A percentile compares a stretch with the other conserved stretches of the same genome.
phyloP scores from a whole-genome alignment of 2,888 invertebrate species.

The Hirtodrosophila trivittata region DNA sequence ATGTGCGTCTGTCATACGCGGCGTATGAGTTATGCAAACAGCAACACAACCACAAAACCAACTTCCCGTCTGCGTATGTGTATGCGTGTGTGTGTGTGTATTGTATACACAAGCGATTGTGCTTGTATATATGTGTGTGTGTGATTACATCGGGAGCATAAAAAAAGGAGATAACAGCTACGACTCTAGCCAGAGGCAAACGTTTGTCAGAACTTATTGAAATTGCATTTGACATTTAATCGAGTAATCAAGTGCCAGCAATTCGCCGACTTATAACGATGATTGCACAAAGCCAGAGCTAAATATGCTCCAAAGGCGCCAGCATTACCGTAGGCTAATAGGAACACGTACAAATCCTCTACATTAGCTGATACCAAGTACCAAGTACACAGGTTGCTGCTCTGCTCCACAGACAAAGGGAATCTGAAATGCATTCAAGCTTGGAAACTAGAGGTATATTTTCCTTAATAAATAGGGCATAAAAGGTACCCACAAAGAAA shows the following conservation, averaged over 20 bases:
- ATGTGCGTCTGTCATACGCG: conserved; percentile 46
- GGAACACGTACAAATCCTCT: too few species aligned
- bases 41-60: conserved; percentile 11
- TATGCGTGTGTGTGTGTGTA: conserved; percentile 5
- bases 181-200: too few species aligned
- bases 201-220: conserved; percentile 47
- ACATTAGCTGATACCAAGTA: too few species aligned
- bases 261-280: conserved; percentile 36
- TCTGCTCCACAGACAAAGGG: too few species aligned
- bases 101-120: too few species aligned
- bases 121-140: conserved; percentile 10
- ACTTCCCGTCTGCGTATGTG: conserved; percentile 10
- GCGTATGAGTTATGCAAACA: conserved; percentile 60
- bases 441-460: too few species aligned
- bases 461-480: too few species aligned
- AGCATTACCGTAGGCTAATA: too few species aligned
- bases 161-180: background rate
- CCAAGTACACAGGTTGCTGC: too few species aligned
- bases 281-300: conserved; percentile 3
- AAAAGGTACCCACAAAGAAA: too few species aligned
- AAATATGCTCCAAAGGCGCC: too few species aligned
- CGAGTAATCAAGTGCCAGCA: conserved; percentile 37
- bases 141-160: conserved; percentile 24
- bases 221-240: conserved; percentile 55
- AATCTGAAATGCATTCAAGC: too few species aligned